phyloP scores from a whole-genome alignment of 2,888 invertebrate genomes.

The Pelosia muscerda region DNA sequence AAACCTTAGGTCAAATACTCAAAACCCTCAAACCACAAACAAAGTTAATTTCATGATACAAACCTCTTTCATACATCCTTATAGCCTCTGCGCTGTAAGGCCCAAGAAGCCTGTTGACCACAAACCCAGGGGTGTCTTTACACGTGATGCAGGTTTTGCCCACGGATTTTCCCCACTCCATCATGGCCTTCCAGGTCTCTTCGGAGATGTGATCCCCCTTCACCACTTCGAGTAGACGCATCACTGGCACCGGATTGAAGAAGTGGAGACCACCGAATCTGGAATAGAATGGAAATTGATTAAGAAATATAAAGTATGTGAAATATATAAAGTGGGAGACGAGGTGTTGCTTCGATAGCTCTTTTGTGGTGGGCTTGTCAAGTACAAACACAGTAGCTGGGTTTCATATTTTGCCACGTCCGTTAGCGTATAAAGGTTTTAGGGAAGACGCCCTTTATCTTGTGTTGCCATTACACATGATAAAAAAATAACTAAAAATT shows the following conservation, averaged over 20 bases:
- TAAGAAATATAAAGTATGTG: too few relatives aligned
- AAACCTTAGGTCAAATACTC: neutral
- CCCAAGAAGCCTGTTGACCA: conserved; percentile 95
- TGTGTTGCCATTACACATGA: too few relatives aligned
- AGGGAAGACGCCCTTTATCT: too few relatives aligned
- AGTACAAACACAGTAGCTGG: too few relatives aligned
- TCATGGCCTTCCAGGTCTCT: conserved; percentile 90
- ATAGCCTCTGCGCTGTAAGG: conserved; percentile 95
- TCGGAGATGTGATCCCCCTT: conserved; percentile 92
- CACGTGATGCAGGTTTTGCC: conserved; percentile 95
- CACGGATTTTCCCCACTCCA: conserved; percentile 93
- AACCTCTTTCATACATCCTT: conserved; percentile 93
- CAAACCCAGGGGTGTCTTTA: conserved; percentile 97
- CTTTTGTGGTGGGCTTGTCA: too few relatives aligned
- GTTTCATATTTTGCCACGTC: too few relatives aligned
- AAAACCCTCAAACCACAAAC: neutral
- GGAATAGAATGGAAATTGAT: conserved; percentile 3
- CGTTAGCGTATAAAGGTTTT: too few relatives aligned
- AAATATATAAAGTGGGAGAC: too few relatives aligned
- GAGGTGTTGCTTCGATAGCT: too few relatives aligned
- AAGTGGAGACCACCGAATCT: conserved; percentile 96
- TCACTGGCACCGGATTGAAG: conserved; percentile 96
- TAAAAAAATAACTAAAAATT: too few relatives aligned
- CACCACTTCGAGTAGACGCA: conserved; percentile 95
- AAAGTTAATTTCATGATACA: conserved; percentile 9